Conservation (phyloP, 2,888 invertebrate genomes). For the Ectemnius lituratus region DNA sequence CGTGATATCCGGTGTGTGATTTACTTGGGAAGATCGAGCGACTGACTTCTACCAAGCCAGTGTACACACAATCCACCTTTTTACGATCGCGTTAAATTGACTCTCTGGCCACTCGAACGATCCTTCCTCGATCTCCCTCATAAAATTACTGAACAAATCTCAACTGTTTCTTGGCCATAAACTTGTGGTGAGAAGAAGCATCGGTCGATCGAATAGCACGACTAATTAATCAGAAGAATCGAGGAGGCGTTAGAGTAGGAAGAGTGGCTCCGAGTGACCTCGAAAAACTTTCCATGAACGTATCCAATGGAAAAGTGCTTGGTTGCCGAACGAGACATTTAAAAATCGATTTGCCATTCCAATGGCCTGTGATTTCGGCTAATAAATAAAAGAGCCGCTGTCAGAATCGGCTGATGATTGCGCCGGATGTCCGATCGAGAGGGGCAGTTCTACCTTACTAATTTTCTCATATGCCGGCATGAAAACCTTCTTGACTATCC, state of each 20-base stretch:
- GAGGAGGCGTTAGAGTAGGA: neutral
- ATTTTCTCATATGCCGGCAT: constrained; percentile 66
- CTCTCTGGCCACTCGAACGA: neutral
- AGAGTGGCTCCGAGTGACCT: neutral
- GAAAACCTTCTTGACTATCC: constrained; percentile 62
- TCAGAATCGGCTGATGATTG: constrained; percentile 51
- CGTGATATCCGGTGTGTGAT: constrained; percentile 61
- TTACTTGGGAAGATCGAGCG: constrained; percentile 36
- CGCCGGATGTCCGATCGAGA: constrained; percentile 52
- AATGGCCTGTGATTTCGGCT: constrained; percentile 66
- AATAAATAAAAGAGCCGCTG: constrained; percentile 66
- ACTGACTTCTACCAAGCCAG: neutral
- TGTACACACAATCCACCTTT: neutral
- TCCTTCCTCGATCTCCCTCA: too few species aligned
- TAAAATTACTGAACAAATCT: too few species aligned
- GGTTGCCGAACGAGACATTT: constrained; percentile 58
- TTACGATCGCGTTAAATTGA: constrained; percentile 4
- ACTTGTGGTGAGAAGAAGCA: too few species aligned
- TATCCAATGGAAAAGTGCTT: constrained; percentile 45
- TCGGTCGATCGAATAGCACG: neutral
- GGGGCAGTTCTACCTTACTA: constrained; percentile 63
- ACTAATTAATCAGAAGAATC: neutral
- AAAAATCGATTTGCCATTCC: constrained; percentile 61
- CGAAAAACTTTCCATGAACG: neutral
- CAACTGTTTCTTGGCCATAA: too few species aligned